Percentiles rank a stretch among this genome's conserved stretches.
These are phyloP conservation scores for Cepphus grylle DNA, from an alignment of 2,113 vertebrate genomes.

Conservation along the genomic window DNA sequence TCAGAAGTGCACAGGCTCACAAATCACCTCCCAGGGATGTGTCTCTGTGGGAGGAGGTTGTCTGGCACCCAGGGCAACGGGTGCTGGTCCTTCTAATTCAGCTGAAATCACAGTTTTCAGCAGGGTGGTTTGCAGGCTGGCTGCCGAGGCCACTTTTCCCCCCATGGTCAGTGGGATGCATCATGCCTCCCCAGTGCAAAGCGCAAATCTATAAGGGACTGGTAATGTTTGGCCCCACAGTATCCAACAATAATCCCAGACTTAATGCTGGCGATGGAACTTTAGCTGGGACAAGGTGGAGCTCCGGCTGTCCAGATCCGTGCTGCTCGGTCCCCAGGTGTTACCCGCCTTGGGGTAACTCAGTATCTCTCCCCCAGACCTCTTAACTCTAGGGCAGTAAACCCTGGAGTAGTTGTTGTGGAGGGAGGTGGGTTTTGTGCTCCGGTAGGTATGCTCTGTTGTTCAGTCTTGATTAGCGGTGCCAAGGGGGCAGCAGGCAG, in stretches of 20 bases:
- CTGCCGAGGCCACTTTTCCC: not conserved
- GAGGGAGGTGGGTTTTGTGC: not conserved
- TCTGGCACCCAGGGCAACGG: not conserved
- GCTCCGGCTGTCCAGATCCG: not conserved
- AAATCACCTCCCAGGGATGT: not conserved
- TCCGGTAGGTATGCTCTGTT: not conserved
- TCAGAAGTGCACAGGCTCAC: not conserved
- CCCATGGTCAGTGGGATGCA: not conserved
- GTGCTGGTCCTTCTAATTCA: not conserved
- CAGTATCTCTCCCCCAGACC: not conserved
- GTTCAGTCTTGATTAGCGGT: not conserved
- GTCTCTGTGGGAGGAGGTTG: not conserved
- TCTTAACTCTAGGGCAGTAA: not conserved
- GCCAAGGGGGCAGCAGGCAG: not conserved
- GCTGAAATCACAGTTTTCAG: not conserved
- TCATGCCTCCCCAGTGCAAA: not conserved
- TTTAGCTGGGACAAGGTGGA: not conserved
- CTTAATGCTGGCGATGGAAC: fast-evolving
- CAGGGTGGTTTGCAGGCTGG: not conserved
- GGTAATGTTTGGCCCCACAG: fast-evolving
- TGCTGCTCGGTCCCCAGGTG: not conserved
- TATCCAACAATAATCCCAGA: not conserved
- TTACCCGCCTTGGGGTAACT: not conserved
- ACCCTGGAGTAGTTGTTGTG: not conserved
- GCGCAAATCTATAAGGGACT: not conserved